Evolutionary conservation across 2,797 vertebrate genomes (phyloP).

Genomic region (Danio aesculapii): DNA sequence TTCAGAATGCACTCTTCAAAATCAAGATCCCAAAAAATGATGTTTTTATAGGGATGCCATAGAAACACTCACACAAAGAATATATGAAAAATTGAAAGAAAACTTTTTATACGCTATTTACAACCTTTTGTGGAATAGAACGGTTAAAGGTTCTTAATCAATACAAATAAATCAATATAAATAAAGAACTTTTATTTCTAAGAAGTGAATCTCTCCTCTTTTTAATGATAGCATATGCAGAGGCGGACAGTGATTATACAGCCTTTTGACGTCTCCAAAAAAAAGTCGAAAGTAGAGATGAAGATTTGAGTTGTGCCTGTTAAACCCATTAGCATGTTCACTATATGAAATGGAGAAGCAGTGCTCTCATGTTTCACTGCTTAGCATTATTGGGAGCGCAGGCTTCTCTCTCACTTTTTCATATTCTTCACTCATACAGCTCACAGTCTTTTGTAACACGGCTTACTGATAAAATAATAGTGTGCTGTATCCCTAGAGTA

Average conservation of each 20-base stretch:
- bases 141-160: no score
- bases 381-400: neutral
- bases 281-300: neutral
- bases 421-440: neutral
- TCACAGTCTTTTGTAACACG: neutral
- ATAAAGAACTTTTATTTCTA: no score
- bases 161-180: no score
- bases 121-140: no score
- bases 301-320: conserved; percentile 2
- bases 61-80: no score
- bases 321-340: conserved; percentile 28
- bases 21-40: no score
- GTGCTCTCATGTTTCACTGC: conserved; percentile 21
- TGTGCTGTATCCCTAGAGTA: conserved; percentile 3
- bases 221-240: neutral
- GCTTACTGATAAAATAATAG: conserved; percentile 22
- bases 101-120: no score
- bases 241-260: neutral
- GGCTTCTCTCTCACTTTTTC: neutral
- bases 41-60: no score
- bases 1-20: neutral
- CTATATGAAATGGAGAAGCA: conserved; percentile 23
- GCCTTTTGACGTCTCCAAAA: neutral
- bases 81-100: no score
- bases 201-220: neutral